Evolutionary conservation across 2,797 vertebrate species (phyloP).

Genomic region (Melanotaenia maccullochi): DNA sequence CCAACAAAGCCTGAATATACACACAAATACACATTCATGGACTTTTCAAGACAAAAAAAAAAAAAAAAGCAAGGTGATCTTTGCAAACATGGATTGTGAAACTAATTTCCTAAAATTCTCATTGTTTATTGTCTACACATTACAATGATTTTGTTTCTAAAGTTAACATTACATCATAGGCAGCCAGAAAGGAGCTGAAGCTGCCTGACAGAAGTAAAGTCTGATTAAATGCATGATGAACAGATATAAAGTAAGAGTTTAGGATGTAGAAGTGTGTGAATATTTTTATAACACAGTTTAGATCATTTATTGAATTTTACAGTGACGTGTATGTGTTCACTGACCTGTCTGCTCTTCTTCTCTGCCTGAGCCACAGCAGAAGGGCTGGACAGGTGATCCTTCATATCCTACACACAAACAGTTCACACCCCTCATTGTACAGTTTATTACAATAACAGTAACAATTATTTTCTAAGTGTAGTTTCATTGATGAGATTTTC

Average conservation of each 20-base stretch:
- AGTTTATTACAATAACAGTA: neutral
- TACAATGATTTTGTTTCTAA: too few species aligned
- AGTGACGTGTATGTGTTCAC: conserved; percentile 13
- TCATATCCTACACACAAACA: conserved; percentile 84
- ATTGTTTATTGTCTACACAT: too few species aligned
- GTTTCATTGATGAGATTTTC: conserved; percentile 22
- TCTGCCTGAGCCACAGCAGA: conserved; percentile 83
- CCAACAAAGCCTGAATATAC: conserved; percentile 73
- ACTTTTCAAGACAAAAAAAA: neutral
- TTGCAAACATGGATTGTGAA: neutral
- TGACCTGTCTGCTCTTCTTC: conserved; percentile 85
- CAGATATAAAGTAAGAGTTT: neutral
- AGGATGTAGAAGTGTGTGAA: neutral
- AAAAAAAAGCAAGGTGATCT: too few species aligned
- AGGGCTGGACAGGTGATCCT: conserved; percentile 86
- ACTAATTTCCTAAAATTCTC: too few species aligned
- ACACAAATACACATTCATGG: conserved; percentile 13
- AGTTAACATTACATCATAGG: neutral
- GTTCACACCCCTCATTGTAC: neutral
- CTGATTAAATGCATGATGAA: neutral
- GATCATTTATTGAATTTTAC: neutral
- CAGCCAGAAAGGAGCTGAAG: neutral
- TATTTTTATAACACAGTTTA: too few species aligned
- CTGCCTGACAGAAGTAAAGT: neutral
- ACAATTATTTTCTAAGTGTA: neutral